Evolutionary conservation across 2,888 invertebrate genomes (phyloP).

Genomic region (Ephialtes manifestator): DNA sequence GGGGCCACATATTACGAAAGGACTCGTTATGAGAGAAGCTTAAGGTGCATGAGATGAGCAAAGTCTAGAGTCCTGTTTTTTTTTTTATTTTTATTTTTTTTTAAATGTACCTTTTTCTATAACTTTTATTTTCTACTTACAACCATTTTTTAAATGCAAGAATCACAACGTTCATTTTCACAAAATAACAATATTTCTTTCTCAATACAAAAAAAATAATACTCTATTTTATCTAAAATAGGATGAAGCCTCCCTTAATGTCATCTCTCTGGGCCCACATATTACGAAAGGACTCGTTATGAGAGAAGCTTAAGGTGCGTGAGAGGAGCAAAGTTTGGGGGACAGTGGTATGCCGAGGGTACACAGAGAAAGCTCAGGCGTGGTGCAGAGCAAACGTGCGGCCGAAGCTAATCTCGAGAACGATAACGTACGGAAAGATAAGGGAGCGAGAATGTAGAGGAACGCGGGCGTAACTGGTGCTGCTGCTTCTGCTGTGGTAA

Average conservation of each 20-base stretch:
- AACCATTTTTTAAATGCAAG: too few species aligned
- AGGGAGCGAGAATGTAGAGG: slow-evolving; percentile 68
- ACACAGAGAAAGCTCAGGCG: slow-evolving; percentile 45
- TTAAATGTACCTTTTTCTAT: too few species aligned
- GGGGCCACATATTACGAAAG: neutral
- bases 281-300: slow-evolving; percentile 12
- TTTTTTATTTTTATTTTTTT: too few species aligned
- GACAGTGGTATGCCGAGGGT: slow-evolving; percentile 43
- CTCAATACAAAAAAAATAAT: too few species aligned
- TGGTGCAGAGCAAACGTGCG: slow-evolving; percentile 57
- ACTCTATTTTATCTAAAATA: too few species aligned
- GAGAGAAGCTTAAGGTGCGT: slow-evolving; percentile 42
- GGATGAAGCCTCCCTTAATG: neutral
- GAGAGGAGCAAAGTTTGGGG: slow-evolving; percentile 26
- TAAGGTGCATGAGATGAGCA: slow-evolving; percentile 37
- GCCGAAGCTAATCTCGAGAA: slow-evolving; percentile 76
- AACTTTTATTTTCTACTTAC: too few species aligned
- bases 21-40: slow-evolving; percentile 30
- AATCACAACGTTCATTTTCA: too few species aligned
- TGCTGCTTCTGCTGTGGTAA: slow-evolving; percentile 42
- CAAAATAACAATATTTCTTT: too few species aligned
- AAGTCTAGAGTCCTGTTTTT: too few species aligned
- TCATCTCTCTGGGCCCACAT: neutral
- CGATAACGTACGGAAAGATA: slow-evolving; percentile 77
- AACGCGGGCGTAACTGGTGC: slow-evolving; percentile 44